phyloP scores from a whole-genome alignment of 2,113 vertebrate genomes.

The Tragulus kanchil region DNA sequence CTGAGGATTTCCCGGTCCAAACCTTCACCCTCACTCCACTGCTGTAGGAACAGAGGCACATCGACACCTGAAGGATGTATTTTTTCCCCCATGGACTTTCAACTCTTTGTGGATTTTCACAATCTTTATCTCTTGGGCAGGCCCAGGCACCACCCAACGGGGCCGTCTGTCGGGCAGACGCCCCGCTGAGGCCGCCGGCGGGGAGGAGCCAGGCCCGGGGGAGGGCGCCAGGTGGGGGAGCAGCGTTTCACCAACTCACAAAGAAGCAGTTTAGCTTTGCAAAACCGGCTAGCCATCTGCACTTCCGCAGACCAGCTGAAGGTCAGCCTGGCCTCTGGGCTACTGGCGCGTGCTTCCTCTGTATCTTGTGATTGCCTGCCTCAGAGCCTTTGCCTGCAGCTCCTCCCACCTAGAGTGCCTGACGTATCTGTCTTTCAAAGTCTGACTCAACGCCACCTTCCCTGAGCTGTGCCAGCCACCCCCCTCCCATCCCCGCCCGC shows the following conservation, averaged over 20 bases:
- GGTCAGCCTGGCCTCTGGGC: not conserved
- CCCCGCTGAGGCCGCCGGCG: not conserved
- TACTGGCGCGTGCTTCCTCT: accelerated
- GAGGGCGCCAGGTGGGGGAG: not conserved
- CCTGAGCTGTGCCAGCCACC: not conserved
- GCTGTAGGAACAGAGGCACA: not conserved
- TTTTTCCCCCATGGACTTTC: not conserved
- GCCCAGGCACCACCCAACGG: not conserved
- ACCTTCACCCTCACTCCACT: not conserved
- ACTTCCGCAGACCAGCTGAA: not conserved
- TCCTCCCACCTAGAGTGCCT: not conserved
- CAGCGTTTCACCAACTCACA: not conserved
- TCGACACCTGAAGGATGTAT: not conserved
- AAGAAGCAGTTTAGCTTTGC: not conserved
- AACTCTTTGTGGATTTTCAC: not conserved
- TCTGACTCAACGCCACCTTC: not conserved
- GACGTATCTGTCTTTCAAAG: not conserved
- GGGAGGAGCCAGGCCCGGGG: not conserved
- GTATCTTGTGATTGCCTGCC: not conserved
- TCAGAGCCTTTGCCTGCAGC: not conserved
- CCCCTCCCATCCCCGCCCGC: too few relatives aligned
- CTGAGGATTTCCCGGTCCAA: not conserved
- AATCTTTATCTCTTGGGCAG: not conserved
- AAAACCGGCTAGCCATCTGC: not conserved
- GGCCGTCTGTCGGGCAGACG: not conserved